Percentiles rank a stretch among this genome's conserved stretches.
phyloP scores from a whole-genome alignment of 2,888 invertebrate species.

The Gastracanthus pulcherrimus region DNA sequence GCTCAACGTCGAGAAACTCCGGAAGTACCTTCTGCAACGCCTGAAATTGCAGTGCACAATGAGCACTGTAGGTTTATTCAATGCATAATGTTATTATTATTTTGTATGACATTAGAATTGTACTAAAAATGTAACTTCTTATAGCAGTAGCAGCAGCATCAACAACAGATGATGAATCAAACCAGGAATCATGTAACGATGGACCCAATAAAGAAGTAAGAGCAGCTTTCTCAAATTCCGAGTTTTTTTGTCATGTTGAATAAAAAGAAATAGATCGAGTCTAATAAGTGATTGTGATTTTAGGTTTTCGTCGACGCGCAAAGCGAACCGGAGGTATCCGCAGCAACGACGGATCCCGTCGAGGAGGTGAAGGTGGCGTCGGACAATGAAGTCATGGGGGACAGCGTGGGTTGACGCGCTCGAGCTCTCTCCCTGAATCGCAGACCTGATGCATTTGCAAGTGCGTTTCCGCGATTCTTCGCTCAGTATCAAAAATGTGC shows the following conservation, averaged over 20 bases:
- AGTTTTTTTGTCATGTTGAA: no score
- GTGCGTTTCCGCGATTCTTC: slow-evolving; percentile 56
- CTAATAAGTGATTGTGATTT: not conserved
- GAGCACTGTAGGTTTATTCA: slow-evolving; percentile 37
- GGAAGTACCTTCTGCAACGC: slow-evolving; percentile 24
- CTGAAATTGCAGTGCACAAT: slow-evolving; percentile 37
- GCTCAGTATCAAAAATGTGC: slow-evolving; percentile 54
- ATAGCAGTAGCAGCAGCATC: slow-evolving; percentile 1
- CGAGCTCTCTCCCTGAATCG: slow-evolving; percentile 36
- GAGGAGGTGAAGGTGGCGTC: slow-evolving; percentile 64
- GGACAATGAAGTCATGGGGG: slow-evolving; percentile 73
- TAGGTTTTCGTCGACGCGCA: slow-evolving; percentile 76
- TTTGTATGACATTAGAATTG: not conserved
- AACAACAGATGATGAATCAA: slow-evolving; percentile 45
- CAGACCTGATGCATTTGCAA: slow-evolving; percentile 57
- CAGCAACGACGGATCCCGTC: slow-evolving; percentile 60
- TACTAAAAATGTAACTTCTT: not conserved
- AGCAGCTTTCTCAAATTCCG: not conserved
- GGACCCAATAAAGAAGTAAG: slow-evolving; percentile 66
- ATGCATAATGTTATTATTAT: not conserved
- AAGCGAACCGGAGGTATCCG: slow-evolving; percentile 67
- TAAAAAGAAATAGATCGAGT: not conserved
- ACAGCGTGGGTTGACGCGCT: slow-evolving; percentile 73
- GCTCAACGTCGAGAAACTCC: slow-evolving; percentile 69
- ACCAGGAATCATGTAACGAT: slow-evolving; percentile 59